Conservation (phyloP, 2,113 vertebrate species). For the Zosterops hypoxanthus region DNA sequence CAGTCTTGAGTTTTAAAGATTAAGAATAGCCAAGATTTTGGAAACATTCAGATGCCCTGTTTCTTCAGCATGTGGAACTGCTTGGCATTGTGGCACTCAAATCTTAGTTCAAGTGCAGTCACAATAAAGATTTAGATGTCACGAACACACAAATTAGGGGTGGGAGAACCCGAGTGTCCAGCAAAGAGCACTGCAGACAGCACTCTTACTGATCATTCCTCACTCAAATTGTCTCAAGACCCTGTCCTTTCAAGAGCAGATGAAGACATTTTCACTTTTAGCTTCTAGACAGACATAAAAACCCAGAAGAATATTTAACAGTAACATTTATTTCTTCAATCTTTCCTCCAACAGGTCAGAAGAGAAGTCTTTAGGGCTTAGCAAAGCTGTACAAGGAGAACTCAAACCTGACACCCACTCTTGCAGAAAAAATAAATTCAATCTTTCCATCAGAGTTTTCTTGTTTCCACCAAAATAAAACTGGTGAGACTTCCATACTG, state of each 20-base stretch:
- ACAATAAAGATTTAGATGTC: neutral
- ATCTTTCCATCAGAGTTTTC: neutral
- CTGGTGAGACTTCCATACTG: neutral
- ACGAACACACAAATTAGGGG: neutral
- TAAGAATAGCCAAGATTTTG: neutral
- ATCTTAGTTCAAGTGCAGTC: neutral
- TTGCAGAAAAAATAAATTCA: neutral
- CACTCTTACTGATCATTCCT: neutral
- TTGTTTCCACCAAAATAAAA: neutral
- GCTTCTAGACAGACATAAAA: neutral
- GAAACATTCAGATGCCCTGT: neutral
- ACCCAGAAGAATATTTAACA: neutral
- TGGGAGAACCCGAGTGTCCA: neutral
- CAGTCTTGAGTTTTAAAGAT: neutral
- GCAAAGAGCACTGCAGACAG: neutral
- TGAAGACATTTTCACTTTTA: neutral
- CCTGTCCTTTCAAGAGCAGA: neutral
- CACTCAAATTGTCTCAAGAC: neutral
- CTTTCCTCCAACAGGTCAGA: neutral
- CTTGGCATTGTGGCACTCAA: neutral
- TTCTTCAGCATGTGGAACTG: neutral
- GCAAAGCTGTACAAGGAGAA: neutral
- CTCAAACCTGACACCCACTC: neutral
- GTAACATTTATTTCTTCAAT: neutral
- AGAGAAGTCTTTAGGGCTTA: neutral